Percentiles rank a stretch among this genome's conserved stretches.
These are phyloP conservation scores for Emmelina monodactyla DNA, from an alignment of 2,888 invertebrate genomes.

Conservation along the genomic window DNA sequence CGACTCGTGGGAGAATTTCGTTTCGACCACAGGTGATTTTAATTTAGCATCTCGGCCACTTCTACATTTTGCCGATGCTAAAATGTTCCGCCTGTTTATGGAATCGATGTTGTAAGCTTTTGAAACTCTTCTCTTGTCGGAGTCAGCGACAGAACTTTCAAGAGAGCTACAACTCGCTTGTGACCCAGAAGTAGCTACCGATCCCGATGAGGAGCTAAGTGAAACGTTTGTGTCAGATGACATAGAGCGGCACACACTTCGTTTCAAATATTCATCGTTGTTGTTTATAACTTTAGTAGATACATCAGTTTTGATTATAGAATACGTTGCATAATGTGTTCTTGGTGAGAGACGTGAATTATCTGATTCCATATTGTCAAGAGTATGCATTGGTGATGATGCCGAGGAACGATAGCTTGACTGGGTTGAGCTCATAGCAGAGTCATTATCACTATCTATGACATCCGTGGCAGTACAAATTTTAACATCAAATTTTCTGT, in stretches of 20 bases:
- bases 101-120: conserved; percentile 84
- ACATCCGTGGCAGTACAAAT: conserved; percentile 54
- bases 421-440: conserved; percentile 85
- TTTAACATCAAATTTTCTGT: conserved; percentile 52
- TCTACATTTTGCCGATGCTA: conserved; percentile 85
- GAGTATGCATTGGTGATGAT: conserved; percentile 77
- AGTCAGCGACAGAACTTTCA: conserved; percentile 70
- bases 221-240: conserved; percentile 79
- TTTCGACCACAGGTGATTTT: conserved; percentile 75
- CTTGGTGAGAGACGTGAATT: conserved; percentile 59
- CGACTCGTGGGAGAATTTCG: conserved; percentile 72
- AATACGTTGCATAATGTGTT: conserved; percentile 45
- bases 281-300: conserved; percentile 33
- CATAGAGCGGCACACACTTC: conserved; percentile 70
- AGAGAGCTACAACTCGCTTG: conserved; percentile 74
- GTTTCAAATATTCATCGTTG: conserved; percentile 56
- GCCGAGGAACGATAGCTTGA: conserved; percentile 80
- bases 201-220: conserved; percentile 72
- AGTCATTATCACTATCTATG: conserved; percentile 86
- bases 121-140: conserved; percentile 72
- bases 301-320: conserved; percentile 49
- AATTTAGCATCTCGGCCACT: conserved; percentile 79
- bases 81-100: conserved; percentile 84
- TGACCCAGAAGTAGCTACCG: conserved; percentile 77
- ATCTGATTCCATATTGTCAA: conserved; percentile 65